Percentiles rank a stretch among this genome's conserved stretches.
Evolutionary conservation across 1,140 invertebrate species (phyloP).

Genomic region (Pogonognathellus flavescens): DNA sequence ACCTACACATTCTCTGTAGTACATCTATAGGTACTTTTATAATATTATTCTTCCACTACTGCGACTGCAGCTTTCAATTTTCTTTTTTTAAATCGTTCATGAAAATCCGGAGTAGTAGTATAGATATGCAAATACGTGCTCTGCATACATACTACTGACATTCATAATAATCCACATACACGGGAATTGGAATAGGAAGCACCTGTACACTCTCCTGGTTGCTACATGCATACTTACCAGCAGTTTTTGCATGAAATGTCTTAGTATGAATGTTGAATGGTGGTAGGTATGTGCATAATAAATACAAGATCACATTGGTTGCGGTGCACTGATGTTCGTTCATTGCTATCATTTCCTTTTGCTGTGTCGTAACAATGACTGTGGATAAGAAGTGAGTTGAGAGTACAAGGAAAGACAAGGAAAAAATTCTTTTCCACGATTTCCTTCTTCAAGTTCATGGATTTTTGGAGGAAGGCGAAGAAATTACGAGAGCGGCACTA

Average conservation of each 20-base stretch:
- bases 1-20: neutral
- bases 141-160: too few relatives aligned
- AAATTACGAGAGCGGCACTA: slow-evolving; percentile 51
- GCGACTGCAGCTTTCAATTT: neutral
- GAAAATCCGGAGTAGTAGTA: too few relatives aligned
- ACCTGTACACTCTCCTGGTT: too few relatives aligned
- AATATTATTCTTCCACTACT: neutral
- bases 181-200: too few relatives aligned
- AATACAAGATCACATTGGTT: slow-evolving; percentile 30
- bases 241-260: too few relatives aligned
- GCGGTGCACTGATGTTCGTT: neutral
- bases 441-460: neutral
- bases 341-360: neutral
- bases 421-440: neutral
- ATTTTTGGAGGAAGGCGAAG: neutral
- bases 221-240: too few relatives aligned
- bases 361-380: neutral
- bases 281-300: neutral
- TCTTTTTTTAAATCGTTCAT: neutral
- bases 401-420: neutral
- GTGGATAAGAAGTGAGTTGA: neutral
- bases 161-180: too few relatives aligned
- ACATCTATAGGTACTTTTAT: neutral
- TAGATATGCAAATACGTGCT: too few relatives aligned
- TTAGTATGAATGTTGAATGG: too few relatives aligned